Base-by-base conservation (phyloP, 2,888 invertebrate genomes). In the Ligdia adustata region DNA sequence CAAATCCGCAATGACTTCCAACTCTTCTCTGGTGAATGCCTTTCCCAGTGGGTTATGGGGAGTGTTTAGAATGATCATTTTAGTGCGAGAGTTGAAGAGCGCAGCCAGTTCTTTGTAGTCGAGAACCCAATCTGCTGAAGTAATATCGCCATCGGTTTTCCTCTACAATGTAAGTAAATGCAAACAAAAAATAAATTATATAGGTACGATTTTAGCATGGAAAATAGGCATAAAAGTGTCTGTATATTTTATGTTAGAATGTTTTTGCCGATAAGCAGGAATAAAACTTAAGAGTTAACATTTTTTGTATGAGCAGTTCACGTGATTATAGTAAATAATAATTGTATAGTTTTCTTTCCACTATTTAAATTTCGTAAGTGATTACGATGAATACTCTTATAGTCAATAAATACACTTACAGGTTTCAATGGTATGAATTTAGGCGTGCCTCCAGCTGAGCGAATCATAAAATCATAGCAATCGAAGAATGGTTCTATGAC, bases 401-500 rank as follows among this genome's bases (percentile, higher is more conserved):
- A n/a, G n/a, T n/a, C n/a, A n/a, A n/a, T n/a, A n/a, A 6, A 6
- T 2, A 6, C n/a, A 82, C 91, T 92, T 84, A 96, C 96, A 48
- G 96, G 94, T 80, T 94, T 92, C 12, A 99, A 88, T 0, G 99
- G 94, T 57, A 99, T 96, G 75, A 96, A 99, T 53, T 92, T 94
- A 0, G 98, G 95, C 9, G 92, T 88, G 0, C 98, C 99, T 1
- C 97, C 97, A 1, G 98, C 97, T 64, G 94, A 93, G 60, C 91
- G 92, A 7, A 98, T 95, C 96, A 99, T 98, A 1, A 98, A 98
- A 60, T 96, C 97, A 72, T 99, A 99, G 74, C 99, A 99, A 82
- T 99, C 99, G 75, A 98, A 99, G 85, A 95, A 99, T 0, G 99
- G 99, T 78, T 99, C 99, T 57, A 99, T 98, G 13, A 99, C 96